Base-by-base conservation (phyloP, 1,140 invertebrate genomes). In the Drosophila cardini region DNA sequence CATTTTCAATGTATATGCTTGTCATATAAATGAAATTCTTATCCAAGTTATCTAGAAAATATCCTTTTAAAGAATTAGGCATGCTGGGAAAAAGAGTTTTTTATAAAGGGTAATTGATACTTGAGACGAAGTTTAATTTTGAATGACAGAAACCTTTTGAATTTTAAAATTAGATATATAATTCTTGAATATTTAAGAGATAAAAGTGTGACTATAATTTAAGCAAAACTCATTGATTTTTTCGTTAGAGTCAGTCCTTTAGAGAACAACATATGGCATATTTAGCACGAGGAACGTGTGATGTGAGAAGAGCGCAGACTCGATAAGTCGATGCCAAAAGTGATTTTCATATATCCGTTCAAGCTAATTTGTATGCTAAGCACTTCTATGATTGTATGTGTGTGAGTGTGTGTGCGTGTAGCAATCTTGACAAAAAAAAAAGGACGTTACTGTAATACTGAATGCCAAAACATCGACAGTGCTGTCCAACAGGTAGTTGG, bases 341-440 rank as follows among this genome's bases (percentile, higher is more conserved):
- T 84, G 84, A 87, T 87, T 87, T 87, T 87, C 79, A 80, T 77
- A 89, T 89, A 80, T 78, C 84, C 84, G 72, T 58, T 78, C 68
- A 58, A 70, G 80, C 84, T 87, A 87, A 87, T 87, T 87, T 87
- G 83, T 89, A 87, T 87, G 83, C 83, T 83, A 87, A 89, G 79
- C 84, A 89, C 76, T 84, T 55, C 69, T 52, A 26, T 67, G 55
- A 67, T 53, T 62, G 45, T 48, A 38, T 55, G 58, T 60, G 18
- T 67, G 45, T 46, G 50, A 53, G 50, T 10, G 8, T 70, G 53
- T 72, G 50, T 45, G 63, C 55, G 15, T 60, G 43, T 48, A 26
- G 15, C 36, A 45, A 32, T 4, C 32, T 0, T 13, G 18, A 42
- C 30, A 40, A 30, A 38, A 4, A 56, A 21, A 40, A 30, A 30